phyloP scores from a whole-genome alignment of 2,113 vertebrate species.

The Ardeotis arabs region DNA sequence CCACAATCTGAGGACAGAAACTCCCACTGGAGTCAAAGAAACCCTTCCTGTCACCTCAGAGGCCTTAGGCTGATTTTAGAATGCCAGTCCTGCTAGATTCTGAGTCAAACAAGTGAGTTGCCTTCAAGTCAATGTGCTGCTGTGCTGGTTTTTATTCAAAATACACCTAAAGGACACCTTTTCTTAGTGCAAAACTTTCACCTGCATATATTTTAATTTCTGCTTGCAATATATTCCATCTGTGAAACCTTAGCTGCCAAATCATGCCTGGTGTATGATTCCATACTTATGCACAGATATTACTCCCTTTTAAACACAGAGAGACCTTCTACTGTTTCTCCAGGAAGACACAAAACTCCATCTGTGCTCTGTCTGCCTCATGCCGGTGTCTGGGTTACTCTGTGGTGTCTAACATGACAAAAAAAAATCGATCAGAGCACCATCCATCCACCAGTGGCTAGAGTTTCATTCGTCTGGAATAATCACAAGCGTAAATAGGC shows the following conservation, averaged over 20 bases:
- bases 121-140: background rate
- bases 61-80: background rate
- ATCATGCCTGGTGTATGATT: background rate
- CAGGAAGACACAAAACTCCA: background rate
- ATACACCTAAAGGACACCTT: background rate
- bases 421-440: background rate
- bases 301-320: background rate
- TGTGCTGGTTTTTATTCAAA: background rate
- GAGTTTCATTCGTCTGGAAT: background rate
- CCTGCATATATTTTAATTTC: background rate
- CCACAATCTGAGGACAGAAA: background rate
- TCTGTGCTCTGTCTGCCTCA: background rate
- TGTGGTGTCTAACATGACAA: background rate
- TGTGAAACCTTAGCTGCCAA: background rate
- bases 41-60: background rate
- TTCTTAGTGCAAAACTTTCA: background rate
- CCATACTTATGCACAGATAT: background rate
- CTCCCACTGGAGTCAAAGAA: background rate
- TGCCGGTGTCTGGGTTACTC: background rate
- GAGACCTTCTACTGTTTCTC: background rate
- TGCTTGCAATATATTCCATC: background rate
- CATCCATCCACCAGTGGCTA: background rate
- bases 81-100: background rate
- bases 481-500: background rate
- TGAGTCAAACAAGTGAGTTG: background rate